Conservation (phyloP, 2,797 vertebrate genomes). For the Urosaurus nigricauda region DNA sequence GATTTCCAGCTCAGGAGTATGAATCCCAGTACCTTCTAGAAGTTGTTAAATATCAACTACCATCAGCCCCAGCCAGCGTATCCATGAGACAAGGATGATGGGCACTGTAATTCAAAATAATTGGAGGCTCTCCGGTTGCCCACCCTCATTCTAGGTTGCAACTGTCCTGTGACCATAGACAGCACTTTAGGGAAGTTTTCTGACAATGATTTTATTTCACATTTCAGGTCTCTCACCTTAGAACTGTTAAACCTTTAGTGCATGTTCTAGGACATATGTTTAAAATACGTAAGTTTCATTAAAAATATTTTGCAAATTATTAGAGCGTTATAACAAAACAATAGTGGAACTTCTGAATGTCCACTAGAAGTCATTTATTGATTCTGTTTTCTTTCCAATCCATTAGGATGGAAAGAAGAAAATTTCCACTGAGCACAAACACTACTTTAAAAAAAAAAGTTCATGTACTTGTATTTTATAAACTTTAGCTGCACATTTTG, state of each 20-base stretch:
- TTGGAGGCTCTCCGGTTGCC: not conserved
- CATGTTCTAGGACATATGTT: not conserved
- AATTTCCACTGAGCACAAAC: not conserved
- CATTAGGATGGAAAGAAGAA: not conserved
- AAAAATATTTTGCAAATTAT: not conserved
- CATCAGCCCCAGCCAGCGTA: not conserved
- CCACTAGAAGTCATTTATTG: not conserved
- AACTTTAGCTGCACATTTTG: not conserved
- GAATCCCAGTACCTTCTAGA: too few relatives aligned
- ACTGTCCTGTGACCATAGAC: not conserved
- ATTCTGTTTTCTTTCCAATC: not conserved
- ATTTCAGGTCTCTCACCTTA: not conserved
- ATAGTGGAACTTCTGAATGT: not conserved
- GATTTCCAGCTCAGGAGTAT: too few relatives aligned
- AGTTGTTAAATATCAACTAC: too few relatives aligned
- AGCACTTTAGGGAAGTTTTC: not conserved
- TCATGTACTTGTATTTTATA: slow-evolving; percentile 5
- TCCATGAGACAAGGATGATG: not conserved
- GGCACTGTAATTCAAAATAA: not conserved
- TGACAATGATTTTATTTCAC: not conserved
- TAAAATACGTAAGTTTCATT: not conserved
- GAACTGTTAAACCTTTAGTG: not conserved
- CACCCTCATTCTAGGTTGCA: too few relatives aligned
- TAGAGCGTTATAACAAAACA: not conserved
- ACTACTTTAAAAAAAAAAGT: not conserved